phyloP scores from a whole-genome alignment of 2,797 vertebrate species.

The Sebastes cheni region DNA sequence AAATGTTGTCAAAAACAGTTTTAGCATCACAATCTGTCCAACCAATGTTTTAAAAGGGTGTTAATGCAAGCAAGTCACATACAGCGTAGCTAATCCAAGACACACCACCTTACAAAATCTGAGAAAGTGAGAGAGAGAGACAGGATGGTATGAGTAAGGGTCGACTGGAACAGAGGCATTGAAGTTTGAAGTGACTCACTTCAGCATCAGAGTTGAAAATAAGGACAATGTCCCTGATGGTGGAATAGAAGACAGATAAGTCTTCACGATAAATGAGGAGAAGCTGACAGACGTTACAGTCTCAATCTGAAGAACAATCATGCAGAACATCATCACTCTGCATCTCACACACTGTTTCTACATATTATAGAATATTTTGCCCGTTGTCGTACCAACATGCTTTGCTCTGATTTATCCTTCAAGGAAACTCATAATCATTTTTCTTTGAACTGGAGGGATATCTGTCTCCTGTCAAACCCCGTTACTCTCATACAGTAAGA shows the following conservation, averaged over 20 bases:
- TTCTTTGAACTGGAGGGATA: background rate
- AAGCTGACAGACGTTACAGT: background rate
- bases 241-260: background rate
- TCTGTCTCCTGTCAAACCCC: background rate
- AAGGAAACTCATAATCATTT: background rate
- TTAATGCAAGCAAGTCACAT: background rate
- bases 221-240: conserved; percentile 4
- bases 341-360: background rate
- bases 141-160: conserved; percentile 22
- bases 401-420: background rate
- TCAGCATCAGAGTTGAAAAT: conserved; percentile 3
- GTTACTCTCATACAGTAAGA: background rate
- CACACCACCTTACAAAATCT: background rate
- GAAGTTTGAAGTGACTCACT: conserved; percentile 37
- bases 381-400: background rate
- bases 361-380: background rate
- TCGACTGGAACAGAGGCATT: background rate
- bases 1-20: background rate
- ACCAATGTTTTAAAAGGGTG: background rate
- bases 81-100: background rate
- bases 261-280: background rate
- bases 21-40: background rate
- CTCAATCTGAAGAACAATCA: background rate
- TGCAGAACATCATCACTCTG: background rate
- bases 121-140: background rate